Evolutionary conservation across 2,888 invertebrate genomes (phyloP), one percentile per base, ranked within the genome.

Genomic region (Clusia tigrina): DNA sequence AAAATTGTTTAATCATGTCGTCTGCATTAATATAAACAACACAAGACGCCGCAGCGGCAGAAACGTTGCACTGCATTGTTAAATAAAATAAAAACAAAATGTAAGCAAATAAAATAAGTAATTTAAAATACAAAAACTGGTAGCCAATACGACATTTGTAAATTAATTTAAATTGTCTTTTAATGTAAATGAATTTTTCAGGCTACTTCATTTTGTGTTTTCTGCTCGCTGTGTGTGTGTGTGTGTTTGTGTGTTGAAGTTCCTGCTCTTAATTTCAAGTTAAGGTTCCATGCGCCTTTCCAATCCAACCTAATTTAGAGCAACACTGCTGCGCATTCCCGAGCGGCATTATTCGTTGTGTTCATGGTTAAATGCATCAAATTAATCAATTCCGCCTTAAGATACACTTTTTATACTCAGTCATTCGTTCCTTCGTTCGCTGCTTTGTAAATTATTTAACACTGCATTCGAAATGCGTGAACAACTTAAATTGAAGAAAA

Each of bases 141-240:
- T 78, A 80, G 77, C 69, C 75, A 66, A 65, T 65, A 63, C 57
- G 64, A 80, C 74, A 73, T 74, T 71, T 71, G 73, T 76, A 80
- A 82, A 83, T 82, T 83, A 79, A 79, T 81, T 82, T 80, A 83
- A 82, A 82, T 83, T 78, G 80, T 72, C 75, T 78, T 81, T 81
- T 81, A 81, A 82, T 82, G 80, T 79, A 78, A 78, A 80, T 80
- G 74, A 78, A 82, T 82, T 76, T 78, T 78, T 80, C 81, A 82
- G 73, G 70, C 72, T 70, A 62, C 67, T 57, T 60, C 55, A 46
- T 60, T 65, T 61, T 53, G 46, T 61, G 58, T 55, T 60, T 61
- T 60, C 54, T 48, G 46, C 60, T 55, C 57, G 46, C 59, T 38
- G 51, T 48, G 54, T 67, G 60, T 62, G 60, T 51, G 56, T 64